Percentiles rank a stretch among this genome's conserved stretches.
These are phyloP conservation scores for Holothuria leucospilota DNA, from an alignment of 53 echinoderm and acorn worm genomes.

Conservation along the genomic window DNA sequence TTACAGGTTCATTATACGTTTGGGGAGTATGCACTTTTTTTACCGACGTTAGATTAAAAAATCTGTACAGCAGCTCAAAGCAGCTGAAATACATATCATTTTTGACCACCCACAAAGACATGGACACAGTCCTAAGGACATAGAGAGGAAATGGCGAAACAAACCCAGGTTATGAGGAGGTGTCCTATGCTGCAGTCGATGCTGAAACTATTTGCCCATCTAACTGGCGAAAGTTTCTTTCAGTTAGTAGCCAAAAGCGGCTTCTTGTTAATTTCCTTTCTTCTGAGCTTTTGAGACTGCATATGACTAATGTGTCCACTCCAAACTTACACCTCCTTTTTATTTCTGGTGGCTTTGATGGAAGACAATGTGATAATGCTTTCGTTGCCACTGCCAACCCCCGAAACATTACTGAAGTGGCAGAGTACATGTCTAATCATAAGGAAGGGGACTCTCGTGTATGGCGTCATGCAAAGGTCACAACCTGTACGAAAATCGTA, in stretches of 20 bases:
- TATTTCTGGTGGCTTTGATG: constrained; percentile 21
- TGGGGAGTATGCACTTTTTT: constrained; percentile 1
- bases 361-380: not conserved
- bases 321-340: not conserved
- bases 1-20: not conserved
- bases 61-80: constrained; percentile 4
- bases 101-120: constrained; percentile 61
- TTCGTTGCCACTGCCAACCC: not conserved
- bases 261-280: constrained; percentile 1
- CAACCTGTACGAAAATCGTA: not conserved
- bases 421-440: not conserved
- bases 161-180: not conserved
- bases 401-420: no score
- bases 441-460: constrained; percentile 38
- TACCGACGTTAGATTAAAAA: constrained; percentile 10
- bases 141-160: constrained; percentile 43
- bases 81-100: constrained; percentile 46
- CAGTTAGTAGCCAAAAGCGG: not conserved
- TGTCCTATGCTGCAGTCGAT: not conserved
- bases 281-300: not conserved
- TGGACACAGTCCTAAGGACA: constrained; percentile 45
- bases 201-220: no score
- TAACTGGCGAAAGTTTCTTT: not conserved
- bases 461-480: constrained; percentile 19
- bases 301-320: no score